These are phyloP conservation scores for Pseudomyrmex cubaensis DNA, from an alignment of 1,140 invertebrate species.

Conservation along the genomic window DNA sequence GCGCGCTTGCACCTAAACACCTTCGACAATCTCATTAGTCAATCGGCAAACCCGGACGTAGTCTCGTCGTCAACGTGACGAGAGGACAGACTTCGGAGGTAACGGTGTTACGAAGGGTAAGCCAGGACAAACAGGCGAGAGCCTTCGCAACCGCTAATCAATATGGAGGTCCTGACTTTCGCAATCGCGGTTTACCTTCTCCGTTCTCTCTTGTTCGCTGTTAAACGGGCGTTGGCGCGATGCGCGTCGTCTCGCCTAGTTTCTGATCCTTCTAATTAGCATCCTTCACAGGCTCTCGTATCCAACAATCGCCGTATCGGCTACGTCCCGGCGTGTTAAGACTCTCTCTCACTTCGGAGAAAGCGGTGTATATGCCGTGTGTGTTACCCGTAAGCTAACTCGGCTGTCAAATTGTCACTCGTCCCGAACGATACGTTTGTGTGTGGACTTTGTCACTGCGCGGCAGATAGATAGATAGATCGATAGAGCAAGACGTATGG, in stretches of 20 bases:
- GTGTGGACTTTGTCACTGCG: neutral
- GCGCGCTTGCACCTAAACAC: constrained; percentile 5
- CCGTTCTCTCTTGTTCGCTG: constrained; percentile 9
- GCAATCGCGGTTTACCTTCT: constrained; percentile 63
- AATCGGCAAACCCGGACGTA: constrained; percentile 60
- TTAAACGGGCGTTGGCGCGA: constrained; percentile 28
- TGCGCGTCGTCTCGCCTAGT: constrained; percentile 37
- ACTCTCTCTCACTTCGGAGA: neutral
- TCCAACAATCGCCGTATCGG: constrained; percentile 37
- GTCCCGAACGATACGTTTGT: neutral
- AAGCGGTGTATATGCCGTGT: neutral
- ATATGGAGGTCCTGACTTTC: constrained; percentile 64
- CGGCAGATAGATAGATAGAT: neutral
- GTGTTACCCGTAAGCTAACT: neutral
- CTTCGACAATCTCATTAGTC: constrained; percentile 47
- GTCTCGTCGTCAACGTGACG: constrained; percentile 63
- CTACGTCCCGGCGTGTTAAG: no score
- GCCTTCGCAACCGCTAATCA: constrained; percentile 70
- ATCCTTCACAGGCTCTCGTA: neutral
- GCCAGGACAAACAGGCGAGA: constrained; percentile 67
- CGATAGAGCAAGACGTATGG: constrained; percentile 48
- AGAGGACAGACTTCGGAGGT: constrained; percentile 61
- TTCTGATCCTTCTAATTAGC: constrained; percentile 43
- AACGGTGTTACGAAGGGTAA: constrained; percentile 67
- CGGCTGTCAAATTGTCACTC: constrained; percentile 50